Conservation (phyloP, 2,113 vertebrate genomes). For the Syrmaticus mikado region DNA sequence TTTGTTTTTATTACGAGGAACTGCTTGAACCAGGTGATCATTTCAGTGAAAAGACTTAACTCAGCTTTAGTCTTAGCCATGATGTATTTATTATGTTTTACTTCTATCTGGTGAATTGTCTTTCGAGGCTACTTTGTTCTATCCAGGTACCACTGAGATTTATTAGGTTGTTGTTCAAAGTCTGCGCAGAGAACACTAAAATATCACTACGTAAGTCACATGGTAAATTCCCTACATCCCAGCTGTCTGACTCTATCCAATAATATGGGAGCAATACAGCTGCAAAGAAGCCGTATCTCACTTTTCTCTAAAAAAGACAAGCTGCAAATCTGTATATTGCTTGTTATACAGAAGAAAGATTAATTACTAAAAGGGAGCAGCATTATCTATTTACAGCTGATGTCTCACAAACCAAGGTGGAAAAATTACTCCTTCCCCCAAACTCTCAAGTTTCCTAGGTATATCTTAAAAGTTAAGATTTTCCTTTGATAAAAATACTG, state of each 20-base stretch:
- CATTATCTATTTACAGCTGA: background rate
- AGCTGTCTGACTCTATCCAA: background rate
- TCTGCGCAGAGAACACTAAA: background rate
- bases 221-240: background rate
- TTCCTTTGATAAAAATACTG: background rate
- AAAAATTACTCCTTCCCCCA: background rate
- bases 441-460: background rate
- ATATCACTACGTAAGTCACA: background rate
- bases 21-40: background rate
- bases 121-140: background rate
- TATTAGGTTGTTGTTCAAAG: background rate
- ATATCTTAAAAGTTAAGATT: background rate
- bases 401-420: background rate
- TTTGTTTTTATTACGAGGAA: background rate
- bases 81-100: background rate
- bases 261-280: background rate
- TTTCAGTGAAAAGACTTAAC: conserved; percentile 5
- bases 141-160: background rate
- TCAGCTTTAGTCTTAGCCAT: background rate
- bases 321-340: background rate
- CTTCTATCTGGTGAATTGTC: background rate
- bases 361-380: background rate
- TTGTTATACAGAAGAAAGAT: background rate
- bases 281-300: background rate
- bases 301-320: background rate